Evolutionary conservation across 2,888 invertebrate species (phyloP).

Genomic region (Ephialtes manifestator): DNA sequence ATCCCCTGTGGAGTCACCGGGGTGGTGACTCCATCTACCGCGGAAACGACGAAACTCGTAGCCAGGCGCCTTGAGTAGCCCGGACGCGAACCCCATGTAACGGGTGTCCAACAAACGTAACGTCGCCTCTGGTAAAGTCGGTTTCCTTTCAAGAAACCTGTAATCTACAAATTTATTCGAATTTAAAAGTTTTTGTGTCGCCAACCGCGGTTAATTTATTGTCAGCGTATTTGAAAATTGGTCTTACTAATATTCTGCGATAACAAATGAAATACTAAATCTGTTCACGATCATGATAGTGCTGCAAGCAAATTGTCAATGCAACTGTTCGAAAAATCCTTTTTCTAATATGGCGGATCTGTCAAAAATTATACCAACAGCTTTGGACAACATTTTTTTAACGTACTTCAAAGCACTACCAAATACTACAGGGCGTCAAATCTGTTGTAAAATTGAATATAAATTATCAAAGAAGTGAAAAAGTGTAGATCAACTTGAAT

Average conservation of each 20-base stretch:
- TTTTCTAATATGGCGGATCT: not conserved
- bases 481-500: too few relatives aligned
- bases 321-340: not conserved
- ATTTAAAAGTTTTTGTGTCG: not conserved
- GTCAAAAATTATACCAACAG: too few relatives aligned
- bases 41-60: constrained; percentile 59
- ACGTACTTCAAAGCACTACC: too few relatives aligned
- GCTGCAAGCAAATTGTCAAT: not conserved
- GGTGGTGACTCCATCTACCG: constrained; percentile 66
- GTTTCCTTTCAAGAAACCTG: constrained; percentile 13
- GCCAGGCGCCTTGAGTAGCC: constrained; percentile 40
- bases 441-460: too few relatives aligned
- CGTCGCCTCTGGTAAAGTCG: constrained; percentile 33
- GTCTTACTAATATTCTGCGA: not conserved
- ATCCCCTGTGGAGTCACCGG: constrained; percentile 24
- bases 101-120: constrained; percentile 55
- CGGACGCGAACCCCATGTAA: constrained; percentile 64
- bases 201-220: not conserved
- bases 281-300: too few relatives aligned
- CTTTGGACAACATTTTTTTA: too few relatives aligned
- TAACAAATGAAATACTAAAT: too few relatives aligned
- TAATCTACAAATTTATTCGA: constrained; percentile 16
- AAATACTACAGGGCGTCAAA: too few relatives aligned
- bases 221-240: not conserved
- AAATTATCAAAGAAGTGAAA: too few relatives aligned